A percentile compares a stretch with the other conserved stretches of the same genome.
Conservation (phyloP, 2,797 vertebrate species). For the Enteromius argenteus region DNA sequence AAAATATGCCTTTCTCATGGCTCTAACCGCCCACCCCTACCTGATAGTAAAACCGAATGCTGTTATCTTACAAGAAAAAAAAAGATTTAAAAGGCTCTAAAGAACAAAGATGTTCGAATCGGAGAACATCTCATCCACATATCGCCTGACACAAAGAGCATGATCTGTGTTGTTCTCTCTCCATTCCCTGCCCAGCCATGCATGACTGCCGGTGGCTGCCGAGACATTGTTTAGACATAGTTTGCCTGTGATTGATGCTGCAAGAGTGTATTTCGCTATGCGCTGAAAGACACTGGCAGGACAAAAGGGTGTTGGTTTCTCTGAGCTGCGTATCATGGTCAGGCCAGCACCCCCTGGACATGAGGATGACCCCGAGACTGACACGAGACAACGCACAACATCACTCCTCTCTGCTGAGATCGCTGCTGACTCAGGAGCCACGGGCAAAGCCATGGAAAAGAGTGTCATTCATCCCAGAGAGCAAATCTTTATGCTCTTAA, state of each 20-base stretch:
- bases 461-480: constrained; percentile 77
- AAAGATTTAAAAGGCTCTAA: constrained; percentile 17
- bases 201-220: constrained; percentile 50
- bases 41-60: not conserved
- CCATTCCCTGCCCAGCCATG: constrained; percentile 36
- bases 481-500: constrained; percentile 46
- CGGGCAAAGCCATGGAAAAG: constrained; percentile 79
- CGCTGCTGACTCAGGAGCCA: constrained; percentile 81
- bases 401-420: constrained; percentile 80
- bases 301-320: constrained; percentile 69
- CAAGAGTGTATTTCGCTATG: constrained; percentile 70
- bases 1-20: not conserved
- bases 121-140: constrained; percentile 28
- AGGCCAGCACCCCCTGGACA: constrained; percentile 63
- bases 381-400: constrained; percentile 81
- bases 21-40: not conserved
- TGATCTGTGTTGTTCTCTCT: constrained; percentile 39
- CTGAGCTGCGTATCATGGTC: constrained; percentile 52
- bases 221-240: constrained; percentile 64
- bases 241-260: constrained; percentile 74
- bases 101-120: constrained; percentile 33
- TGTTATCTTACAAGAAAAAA: constrained; percentile 15
- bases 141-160: constrained; percentile 45
- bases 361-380: constrained; percentile 65
- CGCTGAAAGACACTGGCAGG: constrained; percentile 74